These are phyloP conservation scores for Anolis sagrei DNA, from an alignment of 2,113 vertebrate species.

Conservation along the genomic window DNA sequence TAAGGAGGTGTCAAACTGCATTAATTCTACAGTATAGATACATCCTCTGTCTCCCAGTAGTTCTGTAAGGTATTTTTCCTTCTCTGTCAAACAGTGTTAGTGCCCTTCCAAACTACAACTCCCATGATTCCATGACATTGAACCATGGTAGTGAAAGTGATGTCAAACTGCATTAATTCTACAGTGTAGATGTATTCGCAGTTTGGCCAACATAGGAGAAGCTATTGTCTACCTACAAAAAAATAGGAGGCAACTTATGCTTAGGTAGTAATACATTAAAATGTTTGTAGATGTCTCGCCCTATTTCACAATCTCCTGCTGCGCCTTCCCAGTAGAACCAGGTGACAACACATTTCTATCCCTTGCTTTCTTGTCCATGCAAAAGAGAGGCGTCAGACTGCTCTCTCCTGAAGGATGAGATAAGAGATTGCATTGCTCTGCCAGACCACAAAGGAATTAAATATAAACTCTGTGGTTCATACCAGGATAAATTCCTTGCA, in stretches of 20 bases:
- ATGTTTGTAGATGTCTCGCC: background rate
- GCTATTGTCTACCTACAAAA: background rate
- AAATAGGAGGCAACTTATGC: background rate
- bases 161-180: no score
- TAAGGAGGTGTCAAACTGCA: no score
- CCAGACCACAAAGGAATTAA: background rate
- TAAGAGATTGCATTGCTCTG: conserved; percentile 1
- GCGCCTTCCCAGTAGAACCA: background rate
- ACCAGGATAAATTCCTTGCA: background rate
- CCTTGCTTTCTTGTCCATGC: background rate
- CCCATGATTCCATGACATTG: no score
- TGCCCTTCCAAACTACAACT: no score
- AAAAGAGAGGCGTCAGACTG: background rate
- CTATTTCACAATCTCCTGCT: background rate
- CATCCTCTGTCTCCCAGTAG: no score
- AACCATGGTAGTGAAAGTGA: no score
- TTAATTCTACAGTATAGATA: no score
- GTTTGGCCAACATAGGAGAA: background rate
- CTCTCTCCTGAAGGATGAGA: background rate
- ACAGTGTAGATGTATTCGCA: no score
- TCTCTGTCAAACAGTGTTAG: no score
- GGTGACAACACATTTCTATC: no score
- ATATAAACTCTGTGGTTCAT: background rate
- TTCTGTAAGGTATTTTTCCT: no score
- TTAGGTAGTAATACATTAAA: background rate